phyloP scores from a whole-genome alignment of 2,797 vertebrate genomes.

The Menidia menidia region DNA sequence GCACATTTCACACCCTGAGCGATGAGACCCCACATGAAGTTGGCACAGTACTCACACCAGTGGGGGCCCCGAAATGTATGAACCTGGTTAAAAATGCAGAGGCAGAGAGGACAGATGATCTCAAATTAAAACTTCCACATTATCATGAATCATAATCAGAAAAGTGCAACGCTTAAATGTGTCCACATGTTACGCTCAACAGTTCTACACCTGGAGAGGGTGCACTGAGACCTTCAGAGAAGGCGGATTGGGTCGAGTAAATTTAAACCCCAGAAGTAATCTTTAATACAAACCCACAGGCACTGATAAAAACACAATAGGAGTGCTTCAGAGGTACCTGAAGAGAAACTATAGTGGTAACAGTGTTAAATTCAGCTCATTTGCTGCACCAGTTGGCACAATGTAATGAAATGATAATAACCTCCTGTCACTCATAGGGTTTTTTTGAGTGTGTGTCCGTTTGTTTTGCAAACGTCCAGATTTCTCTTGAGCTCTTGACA shows the following conservation, averaged over 20 bases:
- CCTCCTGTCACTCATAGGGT: constrained; percentile 25
- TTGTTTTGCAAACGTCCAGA: constrained; percentile 13
- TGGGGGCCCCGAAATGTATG: constrained; percentile 95
- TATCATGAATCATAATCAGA: neutral
- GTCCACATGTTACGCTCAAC: neutral
- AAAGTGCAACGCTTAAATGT: neutral
- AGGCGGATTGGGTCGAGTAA: neutral
- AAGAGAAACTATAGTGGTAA: neutral
- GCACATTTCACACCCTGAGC: constrained; percentile 96
- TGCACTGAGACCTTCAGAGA: constrained; percentile 2
- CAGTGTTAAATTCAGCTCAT: constrained; percentile 40
- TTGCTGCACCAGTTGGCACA: constrained; percentile 38
- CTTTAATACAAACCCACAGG: constrained; percentile 5
- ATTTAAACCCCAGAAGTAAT: constrained; percentile 13
- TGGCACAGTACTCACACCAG: constrained; percentile 97
- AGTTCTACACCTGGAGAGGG: neutral
- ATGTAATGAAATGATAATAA: constrained; percentile 58
- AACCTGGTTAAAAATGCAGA: constrained; percentile 77
- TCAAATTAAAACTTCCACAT: neutral
- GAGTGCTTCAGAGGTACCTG: constrained; percentile 13
- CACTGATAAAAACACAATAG: constrained; percentile 23
- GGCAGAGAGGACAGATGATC: neutral
- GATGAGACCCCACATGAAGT: constrained; percentile 98
- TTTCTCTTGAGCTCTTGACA: constrained; percentile 20
- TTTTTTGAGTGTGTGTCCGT: constrained; percentile 21